These are phyloP conservation scores for Marmota flaviventris DNA, from an alignment of 2,113 vertebrate genomes.

Conservation along the genomic window DNA sequence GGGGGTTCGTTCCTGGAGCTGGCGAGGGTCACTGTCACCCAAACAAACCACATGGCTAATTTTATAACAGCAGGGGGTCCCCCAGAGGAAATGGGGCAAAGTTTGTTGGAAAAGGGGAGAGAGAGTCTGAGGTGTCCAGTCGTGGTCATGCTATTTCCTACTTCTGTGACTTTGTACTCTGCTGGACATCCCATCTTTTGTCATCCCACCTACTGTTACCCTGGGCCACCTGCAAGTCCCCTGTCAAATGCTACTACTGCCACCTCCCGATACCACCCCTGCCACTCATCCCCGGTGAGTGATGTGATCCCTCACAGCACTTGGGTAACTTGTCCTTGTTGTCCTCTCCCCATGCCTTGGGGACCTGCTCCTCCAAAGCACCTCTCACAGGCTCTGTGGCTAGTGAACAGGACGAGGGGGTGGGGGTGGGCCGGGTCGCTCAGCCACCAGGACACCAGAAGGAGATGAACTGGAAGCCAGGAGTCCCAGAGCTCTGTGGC, in stretches of 20 bases:
- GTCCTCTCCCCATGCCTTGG: neutral
- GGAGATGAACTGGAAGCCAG: neutral
- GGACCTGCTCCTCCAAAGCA: neutral
- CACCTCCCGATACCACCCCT: neutral
- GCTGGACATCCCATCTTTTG: neutral
- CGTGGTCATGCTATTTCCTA: neutral
- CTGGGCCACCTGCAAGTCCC: neutral
- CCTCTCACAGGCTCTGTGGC: neutral
- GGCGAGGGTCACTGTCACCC: neutral
- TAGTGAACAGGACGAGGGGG: neutral
- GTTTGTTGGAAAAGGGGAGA: neutral
- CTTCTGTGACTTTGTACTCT: neutral
- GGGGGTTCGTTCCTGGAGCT: neutral
- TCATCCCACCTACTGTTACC: neutral
- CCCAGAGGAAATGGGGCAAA: neutral
- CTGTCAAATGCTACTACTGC: neutral
- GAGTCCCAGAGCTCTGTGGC: constrained; percentile 9
- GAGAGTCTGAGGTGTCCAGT: neutral
- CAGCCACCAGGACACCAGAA: neutral
- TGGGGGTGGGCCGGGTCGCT: neutral
- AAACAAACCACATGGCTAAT: neutral
- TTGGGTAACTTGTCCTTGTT: neutral
- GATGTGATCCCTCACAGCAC: neutral
- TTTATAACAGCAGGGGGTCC: neutral
- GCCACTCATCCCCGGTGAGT: neutral